Evolutionary conservation across 1,140 invertebrate genomes (phyloP), one percentile per base, ranked within the genome.

Genomic region (Centruroides vittatus): DNA sequence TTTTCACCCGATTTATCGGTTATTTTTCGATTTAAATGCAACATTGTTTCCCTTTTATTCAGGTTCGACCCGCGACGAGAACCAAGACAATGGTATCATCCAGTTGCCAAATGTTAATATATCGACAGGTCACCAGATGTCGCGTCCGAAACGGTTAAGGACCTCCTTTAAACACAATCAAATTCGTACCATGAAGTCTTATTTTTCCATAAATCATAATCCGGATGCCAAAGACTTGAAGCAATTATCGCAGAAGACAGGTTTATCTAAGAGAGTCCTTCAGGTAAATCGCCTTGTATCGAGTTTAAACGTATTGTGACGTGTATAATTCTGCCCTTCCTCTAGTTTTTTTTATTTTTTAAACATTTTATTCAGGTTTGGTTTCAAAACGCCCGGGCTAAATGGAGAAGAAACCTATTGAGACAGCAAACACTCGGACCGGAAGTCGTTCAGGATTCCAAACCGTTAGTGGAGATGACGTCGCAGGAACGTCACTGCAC

Each of bases 151-250:
- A 57, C 62, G 62, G 54, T 57, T 63, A 86, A 80, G 94, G 61
- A 98, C 94, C 62, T 94, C 91, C 71, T 98, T 98, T 78, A 98
- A 98, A 75, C 93, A 98, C 76, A 91, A 97, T 76, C 95, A 98
- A 77, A 81, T 99, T 55, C 79, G 93, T 63, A 95, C 93, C 63
- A 98, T 99, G 93, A 98, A 98, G 79, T 89, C 88, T 65, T 98
- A 98, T 78, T 99, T 99, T 78, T 85, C 90, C 63, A 86, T 97
- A 74, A 99, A 98, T 80, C 95, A 98, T 77, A 98, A 99, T 80
- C 95, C 95, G 0, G 68, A 69, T 58, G 67, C 68, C 49, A 69
- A 69, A 63, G 68, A 69, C 61, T 60, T 69, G 4, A 69, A 69
- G 61, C 61, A 64, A 57, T 58, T 69, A 93, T 98, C 75, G 90